Evolutionary conservation across 1,140 invertebrate species (phyloP).

Genomic region (Hyles euphorbiae): DNA sequence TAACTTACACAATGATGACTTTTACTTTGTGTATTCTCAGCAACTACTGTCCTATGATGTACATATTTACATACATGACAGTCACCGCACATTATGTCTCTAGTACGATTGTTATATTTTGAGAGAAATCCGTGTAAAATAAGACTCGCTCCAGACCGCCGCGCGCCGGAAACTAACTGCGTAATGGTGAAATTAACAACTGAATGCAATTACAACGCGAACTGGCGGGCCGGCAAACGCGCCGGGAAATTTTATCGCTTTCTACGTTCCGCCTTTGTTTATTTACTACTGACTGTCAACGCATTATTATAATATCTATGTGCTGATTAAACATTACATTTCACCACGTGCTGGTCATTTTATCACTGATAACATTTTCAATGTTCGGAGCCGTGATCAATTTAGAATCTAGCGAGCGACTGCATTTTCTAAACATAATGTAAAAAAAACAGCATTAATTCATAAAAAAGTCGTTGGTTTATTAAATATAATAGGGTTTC

Average conservation of each 20-base stretch:
- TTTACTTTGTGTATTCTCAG: conserved; percentile 1
- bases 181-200: conserved; percentile 32
- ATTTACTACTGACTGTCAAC: conserved; percentile 20
- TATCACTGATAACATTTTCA: too few species aligned
- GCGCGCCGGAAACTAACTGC: conserved; percentile 20
- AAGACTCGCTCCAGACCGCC: background rate
- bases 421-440: too few species aligned
- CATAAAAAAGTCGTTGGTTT: too few species aligned
- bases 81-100: background rate
- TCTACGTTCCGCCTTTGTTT: conserved; percentile 29
- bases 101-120: conserved; percentile 4
- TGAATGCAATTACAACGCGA: conserved; percentile 30
- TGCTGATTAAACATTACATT: background rate
- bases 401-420: too few species aligned
- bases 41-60: too few species aligned
- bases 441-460: too few species aligned
- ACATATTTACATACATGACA: too few species aligned
- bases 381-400: too few species aligned
- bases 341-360: background rate
- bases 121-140: conserved; percentile 9
- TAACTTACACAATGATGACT: background rate
- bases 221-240: conserved; percentile 19
- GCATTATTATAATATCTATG: background rate
- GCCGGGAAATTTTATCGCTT: conserved; percentile 39
- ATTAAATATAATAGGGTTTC: too few species aligned